A percentile compares a stretch with the other conserved stretches of the same genome.
Conservation (phyloP, 2,888 invertebrate species). For the Lasioglossum leucozonium region DNA sequence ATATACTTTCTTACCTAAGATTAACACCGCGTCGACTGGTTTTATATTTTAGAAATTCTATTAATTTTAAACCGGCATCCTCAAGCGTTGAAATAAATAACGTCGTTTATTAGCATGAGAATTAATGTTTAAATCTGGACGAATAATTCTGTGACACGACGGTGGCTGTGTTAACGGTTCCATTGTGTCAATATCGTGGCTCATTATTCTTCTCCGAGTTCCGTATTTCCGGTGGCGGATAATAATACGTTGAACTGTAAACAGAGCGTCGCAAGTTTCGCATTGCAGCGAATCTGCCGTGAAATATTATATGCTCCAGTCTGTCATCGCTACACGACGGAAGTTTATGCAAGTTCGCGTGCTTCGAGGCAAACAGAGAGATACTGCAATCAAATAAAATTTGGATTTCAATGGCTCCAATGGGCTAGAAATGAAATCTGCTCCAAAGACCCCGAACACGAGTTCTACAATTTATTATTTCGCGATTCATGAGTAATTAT, state of each 20-base stretch:
- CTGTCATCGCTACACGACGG: not conserved
- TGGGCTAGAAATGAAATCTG: too few species aligned
- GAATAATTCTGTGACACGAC: not conserved
- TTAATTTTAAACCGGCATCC: too few species aligned
- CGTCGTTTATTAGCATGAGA: not conserved
- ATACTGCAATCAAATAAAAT: not conserved
- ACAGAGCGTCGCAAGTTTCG: not conserved
- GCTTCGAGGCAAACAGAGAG: not conserved
- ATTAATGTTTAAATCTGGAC: not conserved
- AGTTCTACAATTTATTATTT: too few species aligned
- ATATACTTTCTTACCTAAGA: not conserved
- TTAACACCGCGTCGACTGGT: not conserved
- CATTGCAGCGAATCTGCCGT: not conserved
- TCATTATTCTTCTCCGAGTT: not conserved
- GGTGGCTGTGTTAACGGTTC: not conserved
- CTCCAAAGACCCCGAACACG: too few species aligned
- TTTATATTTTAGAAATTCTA: not conserved
- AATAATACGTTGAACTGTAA: not conserved
- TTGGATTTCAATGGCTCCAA: not conserved
- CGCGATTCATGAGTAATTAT: too few species aligned
- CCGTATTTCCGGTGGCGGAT: not conserved
- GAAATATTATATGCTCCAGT: conserved; percentile 1
- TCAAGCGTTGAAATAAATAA: not conserved
- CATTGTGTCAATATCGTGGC: not conserved
- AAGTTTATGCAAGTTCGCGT: not conserved